A percentile compares a stretch with the other conserved stretches of the same genome.
Conservation (phyloP, 1,140 invertebrate genomes). For the Euura lappo region DNA sequence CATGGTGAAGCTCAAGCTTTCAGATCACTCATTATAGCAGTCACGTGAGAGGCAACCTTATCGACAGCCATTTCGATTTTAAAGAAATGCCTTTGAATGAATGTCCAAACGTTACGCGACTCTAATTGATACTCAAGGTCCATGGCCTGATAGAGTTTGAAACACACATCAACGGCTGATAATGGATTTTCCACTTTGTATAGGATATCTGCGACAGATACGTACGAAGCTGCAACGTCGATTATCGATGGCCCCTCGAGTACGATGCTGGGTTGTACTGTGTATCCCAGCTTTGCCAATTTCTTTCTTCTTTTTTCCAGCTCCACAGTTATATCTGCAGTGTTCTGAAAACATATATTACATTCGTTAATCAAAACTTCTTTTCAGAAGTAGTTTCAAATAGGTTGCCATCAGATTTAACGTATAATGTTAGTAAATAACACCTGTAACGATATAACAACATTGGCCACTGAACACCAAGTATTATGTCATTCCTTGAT, state of each 20-base stretch:
- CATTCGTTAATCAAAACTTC: not conserved
- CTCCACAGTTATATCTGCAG: not conserved
- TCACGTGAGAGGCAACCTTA: constrained; percentile 11
- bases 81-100: constrained; percentile 14
- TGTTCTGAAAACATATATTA: constrained; percentile 10
- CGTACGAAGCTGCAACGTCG: constrained; percentile 10
- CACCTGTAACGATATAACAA: no score
- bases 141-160: constrained; percentile 15
- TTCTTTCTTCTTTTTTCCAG: constrained; percentile 8
- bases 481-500: no score
- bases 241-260: constrained; percentile 9
- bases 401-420: not conserved
- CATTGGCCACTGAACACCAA: no score
- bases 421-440: not conserved
- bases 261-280: constrained; percentile 13
- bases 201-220: not conserved
- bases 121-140: constrained; percentile 11
- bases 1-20: not conserved
- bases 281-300: constrained; percentile 6
- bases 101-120: constrained; percentile 14
- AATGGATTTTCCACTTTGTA: constrained; percentile 4
- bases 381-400: not conserved
- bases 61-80: constrained; percentile 3
- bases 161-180: constrained; percentile 15
- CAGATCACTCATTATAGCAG: constrained; percentile 14